These are phyloP conservation scores for Dendrocopos noguchii DNA, from an alignment of 2,113 vertebrate genomes.

Conservation along the genomic window DNA sequence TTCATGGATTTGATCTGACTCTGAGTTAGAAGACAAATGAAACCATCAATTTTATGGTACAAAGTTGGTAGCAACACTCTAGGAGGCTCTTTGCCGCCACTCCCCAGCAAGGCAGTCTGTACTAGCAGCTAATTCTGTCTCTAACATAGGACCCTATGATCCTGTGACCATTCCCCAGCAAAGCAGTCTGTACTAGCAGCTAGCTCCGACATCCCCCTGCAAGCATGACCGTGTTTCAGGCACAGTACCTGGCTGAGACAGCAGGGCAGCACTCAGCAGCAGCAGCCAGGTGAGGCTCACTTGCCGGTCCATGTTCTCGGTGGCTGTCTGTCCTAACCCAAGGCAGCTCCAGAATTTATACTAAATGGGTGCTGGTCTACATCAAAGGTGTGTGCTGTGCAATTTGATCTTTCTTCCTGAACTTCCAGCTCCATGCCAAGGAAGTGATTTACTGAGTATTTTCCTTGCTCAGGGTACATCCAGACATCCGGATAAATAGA, in stretches of 20 bases:
- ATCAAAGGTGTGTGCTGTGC: background rate
- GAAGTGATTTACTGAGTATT: conserved; percentile 45
- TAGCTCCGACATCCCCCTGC: background rate
- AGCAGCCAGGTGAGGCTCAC: conserved; percentile 27
- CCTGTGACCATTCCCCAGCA: background rate
- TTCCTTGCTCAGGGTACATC: conserved; percentile 9
- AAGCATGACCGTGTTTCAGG: background rate
- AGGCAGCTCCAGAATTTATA: conserved; percentile 32
- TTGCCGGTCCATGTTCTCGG: background rate
- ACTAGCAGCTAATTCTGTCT: background rate
- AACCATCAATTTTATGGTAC: background rate
- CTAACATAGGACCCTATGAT: no score
- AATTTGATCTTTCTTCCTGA: conserved; percentile 38
- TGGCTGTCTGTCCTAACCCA: background rate
- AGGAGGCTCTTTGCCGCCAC: background rate
- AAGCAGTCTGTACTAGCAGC: background rate
- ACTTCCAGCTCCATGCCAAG: conserved; percentile 26
- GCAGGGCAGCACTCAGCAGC: conserved; percentile 12
- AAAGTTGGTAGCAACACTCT: background rate
- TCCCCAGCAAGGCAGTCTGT: background rate
- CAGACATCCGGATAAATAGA: conserved; percentile 14
- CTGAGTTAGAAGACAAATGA: background rate
- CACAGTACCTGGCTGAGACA: conserved; percentile 28
- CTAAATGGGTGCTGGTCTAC: background rate
- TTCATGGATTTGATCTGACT: background rate